Base-by-base conservation (phyloP, 2,888 invertebrate species). In the Oasisia sp. region DNA sequence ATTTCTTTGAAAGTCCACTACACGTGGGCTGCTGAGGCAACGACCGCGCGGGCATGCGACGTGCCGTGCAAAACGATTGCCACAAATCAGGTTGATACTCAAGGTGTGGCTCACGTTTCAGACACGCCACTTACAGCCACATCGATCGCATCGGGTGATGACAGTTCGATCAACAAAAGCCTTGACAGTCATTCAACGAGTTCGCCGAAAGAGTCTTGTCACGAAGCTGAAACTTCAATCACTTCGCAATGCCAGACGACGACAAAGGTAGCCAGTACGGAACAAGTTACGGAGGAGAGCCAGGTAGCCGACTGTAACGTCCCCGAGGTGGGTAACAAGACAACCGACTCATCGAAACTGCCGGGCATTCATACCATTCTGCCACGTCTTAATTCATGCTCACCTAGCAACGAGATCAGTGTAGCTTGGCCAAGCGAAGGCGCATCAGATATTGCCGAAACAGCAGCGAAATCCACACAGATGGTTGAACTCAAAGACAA, bases 1-100 rank as follows among this genome's bases (percentile, higher is more conserved):
- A 74, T 74, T 74, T 74, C 74, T 74, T 74, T 74, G 74, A 74
- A 74, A 74, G 74, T 74, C 5, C 74, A 74, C 74, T 74, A 74
- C 74, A 74, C 74, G 5, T 74, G 14, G 74, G 27, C 74, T n/a
- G 74, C 19, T 7, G 74, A 27, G 27, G 19, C n/a, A 7, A 74
- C 74, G n/a, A n/a, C 19, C 74, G n/a, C n/a, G n/a, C n/a, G n/a
- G n/a, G n/a, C n/a, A n/a, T n/a, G n/a, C n/a, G 74, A 74, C 27
- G 74, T 74, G 19, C 14, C 14, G 7, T 19, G 27, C 74, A 74
- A 14, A 74, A 27, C 74, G 27, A 74, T 7, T 27, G 74, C 19
- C n/a, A 74, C 14, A 74, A 19, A 74, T 27, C 27, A 19, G 27
- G 74, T 74, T 27, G n/a, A n/a, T 74, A 74, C 14, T 7, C 74